Percentiles rank a stretch among this genome's conserved stretches.
Evolutionary conservation across 2,888 invertebrate genomes (phyloP).

Genomic region (Drosophila infuscata): DNA sequence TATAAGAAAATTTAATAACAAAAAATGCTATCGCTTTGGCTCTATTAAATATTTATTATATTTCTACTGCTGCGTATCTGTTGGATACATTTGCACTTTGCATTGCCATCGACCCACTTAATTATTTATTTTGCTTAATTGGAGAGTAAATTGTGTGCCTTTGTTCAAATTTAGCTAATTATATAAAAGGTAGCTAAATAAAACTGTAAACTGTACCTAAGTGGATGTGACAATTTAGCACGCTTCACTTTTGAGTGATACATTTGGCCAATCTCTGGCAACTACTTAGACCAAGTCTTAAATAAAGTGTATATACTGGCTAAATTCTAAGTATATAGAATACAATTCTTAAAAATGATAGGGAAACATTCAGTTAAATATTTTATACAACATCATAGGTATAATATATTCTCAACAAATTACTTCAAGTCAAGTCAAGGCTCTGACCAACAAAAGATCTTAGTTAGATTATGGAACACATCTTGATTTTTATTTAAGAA

Average conservation of each 20-base stretch:
- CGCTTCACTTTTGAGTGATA: constrained; percentile 33
- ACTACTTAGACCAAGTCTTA: constrained; percentile 31
- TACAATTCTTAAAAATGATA: background rate
- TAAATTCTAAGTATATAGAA: background rate
- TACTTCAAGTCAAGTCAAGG: background rate
- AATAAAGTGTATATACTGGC: constrained; percentile 55
- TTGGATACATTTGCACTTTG: constrained; percentile 46
- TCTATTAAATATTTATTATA: constrained; percentile 65
- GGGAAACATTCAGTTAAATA: background rate
- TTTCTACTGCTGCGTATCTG: constrained; percentile 45
- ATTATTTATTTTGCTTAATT: constrained; percentile 70
- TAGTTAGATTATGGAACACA: background rate
- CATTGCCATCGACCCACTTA: constrained; percentile 49
- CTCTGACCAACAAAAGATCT: background rate
- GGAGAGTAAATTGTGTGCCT: constrained; percentile 37
- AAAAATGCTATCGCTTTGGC: constrained; percentile 32
- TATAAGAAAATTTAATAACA: constrained; percentile 64
- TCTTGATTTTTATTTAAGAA: background rate
- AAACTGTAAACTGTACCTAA: constrained; percentile 12
- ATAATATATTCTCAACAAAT: background rate
- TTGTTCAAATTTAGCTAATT: constrained; percentile 71
- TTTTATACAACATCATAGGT: background rate
- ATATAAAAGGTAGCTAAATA: constrained; percentile 53
- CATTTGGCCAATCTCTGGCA: constrained; percentile 42
- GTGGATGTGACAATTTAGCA: constrained; percentile 57